Percentiles rank a stretch among this genome's conserved stretches.
phyloP scores from a whole-genome alignment of 2,888 invertebrate genomes.

The Diadegma fenestrale region DNA sequence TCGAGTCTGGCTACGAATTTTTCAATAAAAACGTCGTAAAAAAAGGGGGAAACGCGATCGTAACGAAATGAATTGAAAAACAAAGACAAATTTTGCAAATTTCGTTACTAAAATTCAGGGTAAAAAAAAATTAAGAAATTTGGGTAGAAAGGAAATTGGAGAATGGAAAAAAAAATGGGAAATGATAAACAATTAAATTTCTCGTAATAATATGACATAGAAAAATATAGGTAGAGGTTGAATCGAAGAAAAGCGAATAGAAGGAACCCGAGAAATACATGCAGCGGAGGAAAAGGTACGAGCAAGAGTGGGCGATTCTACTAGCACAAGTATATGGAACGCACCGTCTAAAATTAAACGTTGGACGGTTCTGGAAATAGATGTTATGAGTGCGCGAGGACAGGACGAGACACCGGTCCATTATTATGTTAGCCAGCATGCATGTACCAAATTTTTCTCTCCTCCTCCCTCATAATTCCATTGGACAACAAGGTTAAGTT shows the following conservation, averaged over 20 bases:
- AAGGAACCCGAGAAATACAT: slow-evolving; percentile 11
- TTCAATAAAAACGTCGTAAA: background rate
- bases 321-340: slow-evolving; percentile 84
- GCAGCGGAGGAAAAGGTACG: slow-evolving; percentile 40
- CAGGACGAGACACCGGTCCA: slow-evolving; percentile 83
- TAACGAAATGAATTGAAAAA: background rate
- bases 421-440: slow-evolving; percentile 76
- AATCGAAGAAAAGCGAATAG: slow-evolving; percentile 1
- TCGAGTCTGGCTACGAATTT: background rate
- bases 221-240: slow-evolving; percentile 20
- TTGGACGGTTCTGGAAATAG: slow-evolving; percentile 84
- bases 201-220: slow-evolving; percentile 1
- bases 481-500: slow-evolving; percentile 20
- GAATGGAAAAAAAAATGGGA: background rate
- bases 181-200: background rate
- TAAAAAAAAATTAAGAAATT: background rate
- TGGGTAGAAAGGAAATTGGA: background rate
- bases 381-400: slow-evolving; percentile 85
- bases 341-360: slow-evolving; percentile 83
- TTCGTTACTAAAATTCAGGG: background rate
- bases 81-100: background rate
- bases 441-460: slow-evolving; percentile 44
- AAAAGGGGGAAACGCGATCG: background rate
- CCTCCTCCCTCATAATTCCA: slow-evolving; percentile 4
- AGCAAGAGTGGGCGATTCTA: slow-evolving; percentile 77